Conservation (phyloP, 2,888 invertebrate genomes). For the Gari tellinella region DNA sequence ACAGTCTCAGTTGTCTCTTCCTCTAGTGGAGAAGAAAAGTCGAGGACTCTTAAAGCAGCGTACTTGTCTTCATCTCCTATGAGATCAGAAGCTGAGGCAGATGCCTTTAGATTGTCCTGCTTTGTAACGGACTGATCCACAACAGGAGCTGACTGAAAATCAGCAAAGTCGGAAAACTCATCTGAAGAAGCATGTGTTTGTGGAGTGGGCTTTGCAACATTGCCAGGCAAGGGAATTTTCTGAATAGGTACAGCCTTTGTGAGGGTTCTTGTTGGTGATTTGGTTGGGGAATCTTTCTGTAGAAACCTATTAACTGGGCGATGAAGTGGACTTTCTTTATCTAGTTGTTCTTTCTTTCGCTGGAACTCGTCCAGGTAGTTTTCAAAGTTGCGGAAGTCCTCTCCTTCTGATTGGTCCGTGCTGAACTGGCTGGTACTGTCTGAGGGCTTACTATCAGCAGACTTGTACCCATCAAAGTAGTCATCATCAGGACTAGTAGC, state of each 20-base stretch:
- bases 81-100: slow-evolving; percentile 61
- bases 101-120: slow-evolving; percentile 38
- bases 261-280: slow-evolving; percentile 16
- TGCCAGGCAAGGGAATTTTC: background rate
- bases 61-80: slow-evolving; percentile 79
- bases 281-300: background rate
- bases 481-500: slow-evolving; percentile 76
- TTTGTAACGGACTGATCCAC: slow-evolving; percentile 9
- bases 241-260: slow-evolving; percentile 19
- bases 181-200: slow-evolving; percentile 47
- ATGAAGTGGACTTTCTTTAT: slow-evolving; percentile 68
- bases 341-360: slow-evolving; percentile 61
- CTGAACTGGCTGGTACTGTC: slow-evolving; percentile 77
- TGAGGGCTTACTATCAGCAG: slow-evolving; percentile 71
- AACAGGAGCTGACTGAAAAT: slow-evolving; percentile 74
- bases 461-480: slow-evolving; percentile 76
- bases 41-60: slow-evolving; percentile 72
- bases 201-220: background rate
- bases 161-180: slow-evolving; percentile 72
- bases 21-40: slow-evolving; percentile 30
- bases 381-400: slow-evolving; percentile 78
- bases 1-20: slow-evolving; percentile 10
- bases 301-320: slow-evolving; percentile 62
- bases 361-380: slow-evolving; percentile 77
- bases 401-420: slow-evolving; percentile 79